A percentile compares a stretch with the other conserved stretches of the same genome.
phyloP scores from a whole-genome alignment of 2,797 vertebrate genomes.

The Alectoris magna region DNA sequence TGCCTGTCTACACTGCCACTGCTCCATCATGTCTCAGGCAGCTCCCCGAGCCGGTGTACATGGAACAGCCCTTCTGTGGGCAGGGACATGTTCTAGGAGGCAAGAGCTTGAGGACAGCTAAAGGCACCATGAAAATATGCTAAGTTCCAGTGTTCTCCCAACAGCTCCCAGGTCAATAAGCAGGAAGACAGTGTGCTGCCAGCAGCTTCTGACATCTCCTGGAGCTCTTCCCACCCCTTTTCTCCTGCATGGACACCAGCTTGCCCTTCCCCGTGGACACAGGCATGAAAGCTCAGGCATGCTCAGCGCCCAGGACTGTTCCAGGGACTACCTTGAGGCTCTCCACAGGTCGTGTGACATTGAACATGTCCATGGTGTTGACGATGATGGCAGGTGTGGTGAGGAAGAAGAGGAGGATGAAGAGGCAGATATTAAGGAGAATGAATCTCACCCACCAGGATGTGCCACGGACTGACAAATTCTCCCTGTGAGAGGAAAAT shows the following conservation, averaged over 20 bases:
- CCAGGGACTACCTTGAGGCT: constrained; percentile 86
- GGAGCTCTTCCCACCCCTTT: background rate
- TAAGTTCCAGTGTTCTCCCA: background rate
- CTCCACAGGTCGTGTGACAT: constrained; percentile 94
- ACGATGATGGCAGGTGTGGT: constrained; percentile 97
- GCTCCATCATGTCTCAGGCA: background rate
- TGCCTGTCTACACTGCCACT: background rate
- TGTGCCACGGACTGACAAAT: constrained; percentile 91
- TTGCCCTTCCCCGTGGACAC: background rate
- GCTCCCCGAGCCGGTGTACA: background rate
- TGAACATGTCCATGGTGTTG: constrained; percentile 98
- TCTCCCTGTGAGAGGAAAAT: constrained; percentile 85
- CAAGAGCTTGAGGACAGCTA: background rate
- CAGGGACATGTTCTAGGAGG: background rate
- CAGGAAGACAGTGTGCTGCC: background rate
- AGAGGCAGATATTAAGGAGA: constrained; percentile 93
- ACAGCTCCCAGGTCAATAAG: background rate
- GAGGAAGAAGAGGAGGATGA: constrained; percentile 97
- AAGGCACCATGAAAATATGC: background rate
- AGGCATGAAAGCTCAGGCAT: background rate
- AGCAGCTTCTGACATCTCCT: background rate
- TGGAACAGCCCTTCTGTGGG: background rate
- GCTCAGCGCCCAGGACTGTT: background rate
- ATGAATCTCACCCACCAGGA: constrained; percentile 93
- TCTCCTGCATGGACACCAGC: background rate